Evolutionary conservation across 37 sponge, comb jelly and placozoan species (phyloP).

Genomic region (Oopsacas minuta): DNA sequence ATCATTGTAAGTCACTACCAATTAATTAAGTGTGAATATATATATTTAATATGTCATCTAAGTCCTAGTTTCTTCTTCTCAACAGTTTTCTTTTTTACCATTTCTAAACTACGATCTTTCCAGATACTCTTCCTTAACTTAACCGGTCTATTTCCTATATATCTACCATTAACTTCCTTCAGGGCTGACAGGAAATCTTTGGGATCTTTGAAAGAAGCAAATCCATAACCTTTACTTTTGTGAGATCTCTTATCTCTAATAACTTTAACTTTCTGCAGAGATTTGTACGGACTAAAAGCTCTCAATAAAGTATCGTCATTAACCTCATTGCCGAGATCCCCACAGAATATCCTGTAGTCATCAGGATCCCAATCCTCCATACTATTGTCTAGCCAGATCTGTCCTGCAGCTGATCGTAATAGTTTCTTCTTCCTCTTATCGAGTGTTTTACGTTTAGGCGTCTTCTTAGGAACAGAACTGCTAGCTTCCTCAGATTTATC

Average conservation of each 20-base stretch:
- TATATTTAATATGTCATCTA: conserved; percentile 7
- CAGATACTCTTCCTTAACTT: conserved; percentile 85
- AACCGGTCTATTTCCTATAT: conserved; percentile 84
- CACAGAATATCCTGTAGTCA: conserved; percentile 85
- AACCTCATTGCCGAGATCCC: conserved; percentile 91
- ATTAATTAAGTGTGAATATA: too few relatives aligned
- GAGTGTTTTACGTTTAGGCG: background rate
- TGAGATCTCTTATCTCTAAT: conserved; percentile 79
- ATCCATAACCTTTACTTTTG: conserved; percentile 94
- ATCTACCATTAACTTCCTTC: conserved; percentile 91
- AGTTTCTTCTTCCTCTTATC: conserved; percentile 51
- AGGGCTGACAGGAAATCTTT: conserved; percentile 87
- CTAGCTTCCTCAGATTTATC: conserved; percentile 11
- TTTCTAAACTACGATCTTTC: conserved; percentile 65
- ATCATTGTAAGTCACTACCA: too few relatives aligned
- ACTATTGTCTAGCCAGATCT: conserved; percentile 75
- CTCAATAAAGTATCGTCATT: conserved; percentile 77
- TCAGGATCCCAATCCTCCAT: conserved; percentile 85
- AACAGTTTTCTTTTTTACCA: conserved; percentile 70
- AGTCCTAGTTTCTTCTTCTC: conserved; percentile 80
- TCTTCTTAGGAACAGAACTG: background rate
- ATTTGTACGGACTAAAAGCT: conserved; percentile 69
- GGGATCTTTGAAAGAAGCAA: conserved; percentile 88
- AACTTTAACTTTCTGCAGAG: conserved; percentile 74
- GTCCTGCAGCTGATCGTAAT: conserved; percentile 66